A percentile compares a stretch with the other conserved stretches of the same genome.
Evolutionary conservation across 2,888 invertebrate species (phyloP).

Genomic region (Exocentrus adspersus): DNA sequence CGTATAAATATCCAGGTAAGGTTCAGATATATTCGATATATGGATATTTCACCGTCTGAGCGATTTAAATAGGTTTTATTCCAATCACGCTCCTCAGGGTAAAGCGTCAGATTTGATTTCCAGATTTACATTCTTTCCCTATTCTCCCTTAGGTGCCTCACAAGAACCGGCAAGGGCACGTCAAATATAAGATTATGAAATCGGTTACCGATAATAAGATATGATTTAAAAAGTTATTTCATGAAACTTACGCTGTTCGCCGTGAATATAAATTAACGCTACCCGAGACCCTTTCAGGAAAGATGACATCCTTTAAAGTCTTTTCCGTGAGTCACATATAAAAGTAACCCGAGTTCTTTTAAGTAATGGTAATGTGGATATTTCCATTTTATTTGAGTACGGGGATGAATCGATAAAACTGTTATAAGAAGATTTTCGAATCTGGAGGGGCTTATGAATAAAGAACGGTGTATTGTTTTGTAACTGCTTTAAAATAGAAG

Average conservation of each 20-base stretch:
- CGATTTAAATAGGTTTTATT: conserved; percentile 16
- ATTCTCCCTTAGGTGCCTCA: conserved; percentile 4
- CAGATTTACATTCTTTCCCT: conserved; percentile 6
- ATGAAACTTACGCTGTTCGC: background rate
- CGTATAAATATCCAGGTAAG: background rate
- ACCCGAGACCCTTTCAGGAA: background rate
- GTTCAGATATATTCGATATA: background rate
- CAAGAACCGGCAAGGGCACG: background rate
- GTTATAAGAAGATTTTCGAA: too few species aligned
- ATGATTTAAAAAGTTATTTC: conserved; percentile 4
- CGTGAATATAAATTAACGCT: background rate
- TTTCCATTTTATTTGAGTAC: too few species aligned
- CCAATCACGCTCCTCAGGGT: background rate
- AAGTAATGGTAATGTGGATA: too few species aligned
- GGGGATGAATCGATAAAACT: too few species aligned
- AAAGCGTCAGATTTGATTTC: conserved; percentile 12
- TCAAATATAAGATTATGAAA: conserved; percentile 13
- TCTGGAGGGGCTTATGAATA: too few species aligned
- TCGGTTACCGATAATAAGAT: background rate
- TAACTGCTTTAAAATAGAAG: too few species aligned
- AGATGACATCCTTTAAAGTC: background rate
- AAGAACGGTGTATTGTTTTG: too few species aligned
- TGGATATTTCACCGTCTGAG: background rate
- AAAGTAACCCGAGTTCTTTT: background rate
- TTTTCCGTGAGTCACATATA: background rate